A percentile compares a stretch with the other conserved stretches of the same genome.
Conservation (phyloP, 1,140 invertebrate genomes). For the Polyergus mexicanus region DNA sequence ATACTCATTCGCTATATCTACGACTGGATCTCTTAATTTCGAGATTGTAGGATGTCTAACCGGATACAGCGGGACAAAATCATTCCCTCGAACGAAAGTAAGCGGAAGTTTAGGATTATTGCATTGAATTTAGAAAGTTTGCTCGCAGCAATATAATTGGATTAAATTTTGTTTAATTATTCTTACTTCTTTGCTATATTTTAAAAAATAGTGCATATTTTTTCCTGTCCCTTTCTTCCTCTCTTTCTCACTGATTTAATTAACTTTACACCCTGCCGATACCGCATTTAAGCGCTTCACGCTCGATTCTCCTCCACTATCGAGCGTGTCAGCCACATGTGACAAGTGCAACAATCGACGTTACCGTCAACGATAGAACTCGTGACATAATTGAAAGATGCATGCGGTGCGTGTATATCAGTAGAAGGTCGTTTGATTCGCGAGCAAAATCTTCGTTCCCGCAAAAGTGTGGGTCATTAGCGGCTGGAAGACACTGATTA, state of each 20-base stretch:
- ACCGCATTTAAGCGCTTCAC: constrained; percentile 15
- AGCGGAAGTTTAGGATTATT: not conserved
- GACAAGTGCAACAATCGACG: constrained; percentile 52
- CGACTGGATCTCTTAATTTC: not conserved
- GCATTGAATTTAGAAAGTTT: not conserved
- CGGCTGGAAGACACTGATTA: constrained; percentile 44
- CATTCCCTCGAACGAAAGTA: not conserved
- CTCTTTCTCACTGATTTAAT: constrained; percentile 11
- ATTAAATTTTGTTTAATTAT: not conserved
- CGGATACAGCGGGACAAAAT: not conserved
- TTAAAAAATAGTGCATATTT: not conserved
- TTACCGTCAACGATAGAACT: constrained; percentile 41
- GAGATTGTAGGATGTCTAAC: not conserved
- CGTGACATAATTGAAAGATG: constrained; percentile 30
- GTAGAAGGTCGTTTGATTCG: constrained; percentile 35
- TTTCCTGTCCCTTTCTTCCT: not conserved
- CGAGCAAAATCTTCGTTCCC: constrained; percentile 38
- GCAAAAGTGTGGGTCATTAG: constrained; percentile 31
- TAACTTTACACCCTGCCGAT: constrained; percentile 17
- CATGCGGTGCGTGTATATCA: constrained; percentile 9
- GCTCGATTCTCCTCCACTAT: constrained; percentile 20
- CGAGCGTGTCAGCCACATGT: constrained; percentile 33
- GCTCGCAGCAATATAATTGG: not conserved
- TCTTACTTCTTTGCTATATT: not conserved
- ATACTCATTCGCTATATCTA: not conserved